Evolutionary conservation across 2,888 invertebrate species (phyloP).

Genomic region (Micropterix aruncella): DNA sequence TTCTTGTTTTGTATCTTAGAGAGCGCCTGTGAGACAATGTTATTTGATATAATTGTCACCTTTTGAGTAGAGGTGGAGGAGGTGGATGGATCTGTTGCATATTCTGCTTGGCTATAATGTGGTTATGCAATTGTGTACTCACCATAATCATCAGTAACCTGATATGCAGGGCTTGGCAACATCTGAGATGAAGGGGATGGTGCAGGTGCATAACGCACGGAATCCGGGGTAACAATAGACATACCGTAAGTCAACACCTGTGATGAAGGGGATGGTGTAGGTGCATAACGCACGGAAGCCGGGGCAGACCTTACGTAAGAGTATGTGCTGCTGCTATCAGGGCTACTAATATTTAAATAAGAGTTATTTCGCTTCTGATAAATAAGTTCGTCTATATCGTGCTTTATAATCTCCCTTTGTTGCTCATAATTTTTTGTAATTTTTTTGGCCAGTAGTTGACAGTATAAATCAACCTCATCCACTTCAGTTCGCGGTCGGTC

Average conservation of each 20-base stretch:
- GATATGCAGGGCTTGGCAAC: constrained; percentile 6
- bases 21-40: constrained; percentile 9
- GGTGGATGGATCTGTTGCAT: constrained; percentile 8
- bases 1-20: constrained; percentile 9
- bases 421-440: constrained; percentile 3
- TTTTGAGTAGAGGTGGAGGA: constrained; percentile 9
- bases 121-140: constrained; percentile 9
- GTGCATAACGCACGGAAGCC: constrained; percentile 8
- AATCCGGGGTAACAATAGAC: constrained; percentile 8
- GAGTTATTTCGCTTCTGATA: constrained; percentile 9
- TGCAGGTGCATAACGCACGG: constrained; percentile 9
- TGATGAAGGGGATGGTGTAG: constrained; percentile 9
- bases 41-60: constrained; percentile 9
- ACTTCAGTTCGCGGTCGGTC: constrained; percentile 10
- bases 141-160: constrained; percentile 8
- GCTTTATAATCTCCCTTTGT: constrained; percentile 7
- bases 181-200: constrained; percentile 8
- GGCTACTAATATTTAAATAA: constrained; percentile 9
- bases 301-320: constrained; percentile 8
- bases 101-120: constrained; percentile 8
- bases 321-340: constrained; percentile 8
- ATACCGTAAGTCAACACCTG: constrained; percentile 8
- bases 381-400: constrained; percentile 8
- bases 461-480: constrained; percentile 10
- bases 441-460: constrained; percentile 2